Base-by-base conservation (phyloP, 2,888 invertebrate species). In the Dione juno region DNA sequence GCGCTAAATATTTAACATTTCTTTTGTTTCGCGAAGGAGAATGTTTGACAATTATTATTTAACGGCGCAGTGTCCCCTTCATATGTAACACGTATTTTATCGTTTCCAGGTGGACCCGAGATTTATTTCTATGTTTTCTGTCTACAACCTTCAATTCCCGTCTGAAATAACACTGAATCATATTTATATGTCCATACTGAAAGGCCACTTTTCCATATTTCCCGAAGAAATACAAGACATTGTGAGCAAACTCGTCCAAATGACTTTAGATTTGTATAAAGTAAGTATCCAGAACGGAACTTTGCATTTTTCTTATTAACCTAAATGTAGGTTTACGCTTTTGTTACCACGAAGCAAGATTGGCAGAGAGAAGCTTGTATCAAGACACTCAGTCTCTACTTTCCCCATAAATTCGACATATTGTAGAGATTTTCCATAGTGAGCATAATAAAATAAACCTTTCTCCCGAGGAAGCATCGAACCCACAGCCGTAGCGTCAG, bases 71-170 rank as follows among this genome's bases (percentile, higher is more conserved):
- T 45, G n/a, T 9, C 16, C 9, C n/a, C 9, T 48, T 48, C 5
- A 28, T 28, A 3, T 28, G 2, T 28, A 28, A 28, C 2, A 3
- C 5, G 28, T 28, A 28, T 28, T 28, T 3, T 28, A 50, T 43
- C 63, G 6, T 45, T 71, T 54, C 1, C 79, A 93, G 93, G 97
- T 98, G 14, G 98, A 98, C 87, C 96, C 97, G 0, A 94, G 98
- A 73, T 99, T 98, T 84, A 95, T 98, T 79, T 98, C 98, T 0
- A 96, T 97, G 95, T 98, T 98, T 91, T 96, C 96, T 0, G 95
- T 96, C 0, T 97, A 96, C 88, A 98, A 98, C 87, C 95, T 98
- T 76, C 95, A 96, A 11, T 97, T 97, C 84, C 98, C 98, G 0
- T 94, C 96, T 0, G 96, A 97, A 70, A 93, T 90, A 50, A 97